Evolutionary conservation across 2,797 vertebrate species (phyloP).

Genomic region (Mastacembelus armatus): DNA sequence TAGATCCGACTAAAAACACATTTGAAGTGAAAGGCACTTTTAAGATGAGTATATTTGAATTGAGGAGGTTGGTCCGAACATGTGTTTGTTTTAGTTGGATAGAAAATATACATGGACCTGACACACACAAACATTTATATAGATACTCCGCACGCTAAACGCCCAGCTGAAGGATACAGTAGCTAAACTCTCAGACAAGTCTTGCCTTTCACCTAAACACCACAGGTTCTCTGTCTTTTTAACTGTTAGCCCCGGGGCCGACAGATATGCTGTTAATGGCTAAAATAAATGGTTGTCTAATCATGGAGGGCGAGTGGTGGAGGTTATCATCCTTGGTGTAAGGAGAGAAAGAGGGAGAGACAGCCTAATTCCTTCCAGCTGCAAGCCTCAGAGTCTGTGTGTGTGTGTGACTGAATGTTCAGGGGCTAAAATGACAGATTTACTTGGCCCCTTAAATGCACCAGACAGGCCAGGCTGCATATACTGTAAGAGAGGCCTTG

Average conservation of each 20-base stretch:
- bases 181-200: conserved; percentile 53
- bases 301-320: conserved; percentile 67
- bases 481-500: conserved; percentile 81
- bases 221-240: conserved; percentile 64
- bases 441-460: conserved; percentile 83
- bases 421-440: conserved; percentile 84
- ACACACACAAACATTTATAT: conserved; percentile 3
- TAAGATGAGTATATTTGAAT: conserved; percentile 16
- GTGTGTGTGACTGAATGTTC: conserved; percentile 52
- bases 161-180: conserved; percentile 54
- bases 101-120: neutral
- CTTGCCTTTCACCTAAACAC: conserved; percentile 65
- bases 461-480: conserved; percentile 76
- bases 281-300: conserved; percentile 73
- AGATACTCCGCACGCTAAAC: neutral
- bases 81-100: conserved; percentile 4
- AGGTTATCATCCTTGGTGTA: conserved; percentile 77
- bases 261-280: conserved; percentile 76
- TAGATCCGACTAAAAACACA: conserved; percentile 27
- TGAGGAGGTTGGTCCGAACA: neutral
- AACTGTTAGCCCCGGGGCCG: conserved; percentile 59
- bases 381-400: conserved; percentile 43
- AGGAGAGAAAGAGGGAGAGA: conserved; percentile 58
- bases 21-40: conserved; percentile 5
- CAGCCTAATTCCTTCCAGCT: conserved; percentile 86